A percentile compares a stretch with the other conserved stretches of the same genome.
Conservation (phyloP, 2,797 vertebrate genomes). For the Cercopithecus petaurista region DNA sequence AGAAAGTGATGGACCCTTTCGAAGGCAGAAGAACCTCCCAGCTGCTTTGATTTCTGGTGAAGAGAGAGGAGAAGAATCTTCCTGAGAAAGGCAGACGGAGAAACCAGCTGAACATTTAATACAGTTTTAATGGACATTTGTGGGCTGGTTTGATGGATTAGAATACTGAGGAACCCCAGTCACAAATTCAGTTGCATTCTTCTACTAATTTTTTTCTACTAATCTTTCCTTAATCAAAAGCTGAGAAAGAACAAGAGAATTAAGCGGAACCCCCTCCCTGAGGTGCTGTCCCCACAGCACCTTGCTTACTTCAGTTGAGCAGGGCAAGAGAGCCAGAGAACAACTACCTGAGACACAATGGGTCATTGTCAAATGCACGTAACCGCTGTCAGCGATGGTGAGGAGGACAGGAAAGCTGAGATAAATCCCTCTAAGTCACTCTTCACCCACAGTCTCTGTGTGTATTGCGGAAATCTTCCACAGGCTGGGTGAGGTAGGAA, state of each 20-base stretch:
- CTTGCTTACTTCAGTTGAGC: neutral
- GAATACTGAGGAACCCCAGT: neutral
- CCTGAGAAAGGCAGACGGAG: neutral
- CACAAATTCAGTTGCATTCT: neutral
- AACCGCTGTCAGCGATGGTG: neutral
- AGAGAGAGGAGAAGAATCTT: neutral
- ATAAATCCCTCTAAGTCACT: neutral
- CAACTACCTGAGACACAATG: too few relatives aligned
- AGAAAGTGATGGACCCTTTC: neutral
- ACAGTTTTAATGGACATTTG: neutral
- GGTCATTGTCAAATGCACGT: too few relatives aligned
- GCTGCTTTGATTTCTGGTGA: neutral
- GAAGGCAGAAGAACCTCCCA: neutral
- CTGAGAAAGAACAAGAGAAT: neutral
- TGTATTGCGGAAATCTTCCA: too few relatives aligned
- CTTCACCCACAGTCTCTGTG: neutral
- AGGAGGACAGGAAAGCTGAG: neutral
- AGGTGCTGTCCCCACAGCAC: neutral
- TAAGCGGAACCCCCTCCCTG: neutral
- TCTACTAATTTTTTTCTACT: neutral
- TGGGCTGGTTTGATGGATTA: neutral
- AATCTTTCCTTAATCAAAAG: neutral
- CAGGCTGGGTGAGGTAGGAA: neutral
- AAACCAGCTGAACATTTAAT: neutral
- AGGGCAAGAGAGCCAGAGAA: neutral